Evolutionary conservation across 2,888 invertebrate genomes (phyloP), one percentile per base, ranked within the genome.

Genomic region (Melieria crassipennis): DNA sequence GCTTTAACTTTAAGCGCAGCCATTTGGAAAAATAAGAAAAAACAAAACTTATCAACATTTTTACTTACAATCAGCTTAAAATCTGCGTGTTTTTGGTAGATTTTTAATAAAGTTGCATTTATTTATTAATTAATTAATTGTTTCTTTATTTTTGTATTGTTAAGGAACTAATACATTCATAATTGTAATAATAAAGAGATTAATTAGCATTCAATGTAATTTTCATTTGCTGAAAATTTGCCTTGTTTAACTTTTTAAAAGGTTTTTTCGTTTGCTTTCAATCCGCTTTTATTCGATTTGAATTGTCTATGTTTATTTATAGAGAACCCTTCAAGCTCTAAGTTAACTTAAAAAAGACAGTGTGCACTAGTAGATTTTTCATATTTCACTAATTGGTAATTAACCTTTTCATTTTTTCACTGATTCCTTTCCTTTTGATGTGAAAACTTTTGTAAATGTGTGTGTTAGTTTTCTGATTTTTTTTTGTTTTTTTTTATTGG

Each of bases 81-180:
- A 16, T 58, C 7, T 60, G 42, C 13, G n/a, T 60, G 43, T 43
- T 4, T n/a, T 7, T n/a, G n/a, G 43, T 57, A 43, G 45, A 43
- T 52, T n/a, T n/a, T 45, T 50, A 42, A 9, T 6, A 50, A 63
- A 5, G 10, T 7, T 47, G 50, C 4, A 4, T 62, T n/a, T 47
- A 48, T 63, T 30, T 47, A 48, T 63, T 30, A 7, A n/a, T 16
- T 30, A 5, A 11, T 63, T 48, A 1, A 10, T 47, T 7, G 4
- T 30, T 48, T 50, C 16, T 43, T 11, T 48, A 9, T 63, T 50
- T 50, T 63, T 47, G 13, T 9, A 47, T 48, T 48, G 6, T 4
- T n/a, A 66, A 66, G 66, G 66, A 66, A 66, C 66, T 66, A 46
- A 65, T 65, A 55, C 64, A 45, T 65, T 47, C 48, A 48, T 58